A percentile compares a stretch with the other conserved stretches of the same genome.
Evolutionary conservation across 2,797 vertebrate species (phyloP).

Genomic region (Argya squamiceps): DNA sequence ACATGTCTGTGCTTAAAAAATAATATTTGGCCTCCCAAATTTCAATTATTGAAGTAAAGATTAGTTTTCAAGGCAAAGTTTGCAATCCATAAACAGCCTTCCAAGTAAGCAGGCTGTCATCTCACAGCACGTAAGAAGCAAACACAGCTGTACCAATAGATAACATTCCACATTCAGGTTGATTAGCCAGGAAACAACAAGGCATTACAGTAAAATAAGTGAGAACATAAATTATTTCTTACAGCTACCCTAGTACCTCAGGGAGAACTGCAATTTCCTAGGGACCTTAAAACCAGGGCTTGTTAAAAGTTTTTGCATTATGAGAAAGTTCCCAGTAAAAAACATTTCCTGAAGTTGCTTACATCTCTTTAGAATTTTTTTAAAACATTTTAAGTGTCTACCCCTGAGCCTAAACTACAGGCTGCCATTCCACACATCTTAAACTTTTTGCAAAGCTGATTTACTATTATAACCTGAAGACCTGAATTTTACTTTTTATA

Average conservation of each 20-base stretch:
- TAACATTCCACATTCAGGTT: background rate
- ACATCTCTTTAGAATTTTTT: background rate
- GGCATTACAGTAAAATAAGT: background rate
- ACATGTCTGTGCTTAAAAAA: background rate
- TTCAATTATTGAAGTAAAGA: background rate
- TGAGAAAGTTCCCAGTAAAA: background rate
- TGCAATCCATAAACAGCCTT: background rate
- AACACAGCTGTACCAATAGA: background rate
- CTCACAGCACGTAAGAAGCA: background rate
- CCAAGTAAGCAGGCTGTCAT: background rate
- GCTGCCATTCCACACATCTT: background rate
- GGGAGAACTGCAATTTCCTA: background rate
- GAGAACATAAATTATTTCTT: background rate
- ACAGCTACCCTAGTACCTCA: background rate
- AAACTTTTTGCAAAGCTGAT: background rate
- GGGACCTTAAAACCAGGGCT: background rate
- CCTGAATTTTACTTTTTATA: background rate
- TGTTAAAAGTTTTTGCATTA: background rate
- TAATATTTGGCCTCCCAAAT: background rate
- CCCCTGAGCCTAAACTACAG: background rate
- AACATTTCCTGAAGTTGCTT: background rate
- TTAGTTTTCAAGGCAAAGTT: background rate
- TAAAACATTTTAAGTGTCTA: background rate
- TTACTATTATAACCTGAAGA: background rate
- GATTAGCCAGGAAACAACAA: background rate